Percentiles rank a stretch among this genome's conserved stretches.
Conservation (phyloP, 2,797 vertebrate species). For the Acipenser oxyrinchus region DNA sequence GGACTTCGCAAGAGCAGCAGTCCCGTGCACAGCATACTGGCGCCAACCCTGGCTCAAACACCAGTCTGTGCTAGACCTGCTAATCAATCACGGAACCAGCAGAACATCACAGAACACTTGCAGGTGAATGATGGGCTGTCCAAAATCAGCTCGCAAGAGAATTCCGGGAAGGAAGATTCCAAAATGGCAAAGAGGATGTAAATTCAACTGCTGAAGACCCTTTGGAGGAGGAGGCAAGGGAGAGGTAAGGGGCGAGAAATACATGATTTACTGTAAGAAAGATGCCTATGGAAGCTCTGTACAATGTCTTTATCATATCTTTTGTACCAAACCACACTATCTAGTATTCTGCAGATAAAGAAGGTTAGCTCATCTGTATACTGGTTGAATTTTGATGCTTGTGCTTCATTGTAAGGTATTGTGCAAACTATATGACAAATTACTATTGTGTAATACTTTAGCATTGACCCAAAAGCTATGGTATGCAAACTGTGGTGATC, state of each 20-base stretch:
- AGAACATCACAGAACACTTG: slow-evolving; percentile 71
- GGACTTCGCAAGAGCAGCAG: slow-evolving; percentile 81
- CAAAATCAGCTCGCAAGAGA: slow-evolving; percentile 57
- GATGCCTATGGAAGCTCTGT: too few species aligned
- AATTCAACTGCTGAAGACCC: slow-evolving; percentile 67
- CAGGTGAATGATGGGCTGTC: slow-evolving; percentile 63
- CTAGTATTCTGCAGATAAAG: too few species aligned
- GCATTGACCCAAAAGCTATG: too few species aligned
- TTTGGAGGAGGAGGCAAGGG: slow-evolving; percentile 66
- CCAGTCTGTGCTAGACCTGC: slow-evolving; percentile 65
- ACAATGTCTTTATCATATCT: too few species aligned
- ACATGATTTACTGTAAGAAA: too few species aligned
- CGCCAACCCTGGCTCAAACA: slow-evolving; percentile 69
- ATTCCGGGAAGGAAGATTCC: slow-evolving; percentile 59
- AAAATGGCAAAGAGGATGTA: slow-evolving; percentile 56
- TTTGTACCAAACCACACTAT: too few species aligned
- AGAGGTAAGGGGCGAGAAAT: slow-evolving; percentile 67
- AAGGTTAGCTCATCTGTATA: too few species aligned
- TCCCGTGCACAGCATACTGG: slow-evolving; percentile 79
- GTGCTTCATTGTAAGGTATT: too few species aligned
- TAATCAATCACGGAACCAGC: slow-evolving; percentile 72
- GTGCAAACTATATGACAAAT: too few species aligned
- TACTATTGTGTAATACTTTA: too few species aligned
- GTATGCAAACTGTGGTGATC: too few species aligned
- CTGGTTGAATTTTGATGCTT: too few species aligned